Conservation (phyloP, 2,888 invertebrate species). For the Ichneumoninae sp. region DNA sequence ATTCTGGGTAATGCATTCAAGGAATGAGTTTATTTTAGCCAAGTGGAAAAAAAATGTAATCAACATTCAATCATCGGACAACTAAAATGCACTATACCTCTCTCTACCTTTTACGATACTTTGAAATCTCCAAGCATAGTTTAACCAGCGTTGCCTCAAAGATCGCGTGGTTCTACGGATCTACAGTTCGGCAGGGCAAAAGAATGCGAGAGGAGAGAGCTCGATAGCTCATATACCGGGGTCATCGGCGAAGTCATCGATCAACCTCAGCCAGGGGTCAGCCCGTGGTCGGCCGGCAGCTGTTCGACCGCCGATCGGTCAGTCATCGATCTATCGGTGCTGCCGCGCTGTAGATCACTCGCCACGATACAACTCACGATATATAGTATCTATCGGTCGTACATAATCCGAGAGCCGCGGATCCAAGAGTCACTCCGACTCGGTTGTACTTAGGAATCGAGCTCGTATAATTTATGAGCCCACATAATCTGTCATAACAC, state of each 20-base stretch:
- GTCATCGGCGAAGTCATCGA: slow-evolving; percentile 82
- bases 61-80: not conserved
- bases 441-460: slow-evolving; percentile 43
- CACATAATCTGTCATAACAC: slow-evolving; percentile 76
- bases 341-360: slow-evolving; percentile 76
- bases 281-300: slow-evolving; percentile 77
- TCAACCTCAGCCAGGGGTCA: slow-evolving; percentile 80
- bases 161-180: not conserved
- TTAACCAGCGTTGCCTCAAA: slow-evolving; percentile 21
- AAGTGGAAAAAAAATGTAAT: not conserved
- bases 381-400: not conserved
- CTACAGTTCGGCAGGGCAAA: slow-evolving; percentile 63
- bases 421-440: not conserved
- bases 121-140: not conserved
- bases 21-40: too few species aligned
- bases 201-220: slow-evolving; percentile 58
- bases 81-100: slow-evolving; percentile 1
- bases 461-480: slow-evolving; percentile 73
- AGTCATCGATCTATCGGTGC: slow-evolving; percentile 82
- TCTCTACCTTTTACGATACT: not conserved
- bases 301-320: slow-evolving; percentile 77
- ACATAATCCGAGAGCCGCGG: slow-evolving; percentile 4
- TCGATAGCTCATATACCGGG: slow-evolving; percentile 70
- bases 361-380: slow-evolving; percentile 69
- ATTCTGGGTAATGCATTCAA: too few species aligned